phyloP scores from a whole-genome alignment of 2,113 vertebrate genomes.

The Hypomesus transpacificus region DNA sequence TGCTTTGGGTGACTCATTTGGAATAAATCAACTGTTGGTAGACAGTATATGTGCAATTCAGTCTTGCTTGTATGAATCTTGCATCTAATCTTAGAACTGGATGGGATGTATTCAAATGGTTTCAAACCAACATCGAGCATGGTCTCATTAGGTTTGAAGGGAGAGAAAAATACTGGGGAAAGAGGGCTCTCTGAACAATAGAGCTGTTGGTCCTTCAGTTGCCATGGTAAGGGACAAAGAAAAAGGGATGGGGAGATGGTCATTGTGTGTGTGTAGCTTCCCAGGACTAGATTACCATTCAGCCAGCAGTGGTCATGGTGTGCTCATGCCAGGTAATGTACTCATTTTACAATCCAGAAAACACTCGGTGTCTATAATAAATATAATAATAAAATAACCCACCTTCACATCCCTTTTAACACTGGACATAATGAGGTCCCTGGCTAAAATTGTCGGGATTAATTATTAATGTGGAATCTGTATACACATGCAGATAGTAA shows the following conservation, averaged over 20 bases:
- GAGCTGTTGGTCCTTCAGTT: slow-evolving; percentile 40
- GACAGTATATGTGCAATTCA: not conserved
- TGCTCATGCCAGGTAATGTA: slow-evolving; percentile 48
- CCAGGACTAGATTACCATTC: slow-evolving; percentile 51
- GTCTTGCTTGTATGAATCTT: not conserved
- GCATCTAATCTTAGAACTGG: too few relatives aligned
- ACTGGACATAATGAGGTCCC: slow-evolving; percentile 25
- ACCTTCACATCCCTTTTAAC: slow-evolving; percentile 24
- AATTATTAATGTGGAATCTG: not conserved
- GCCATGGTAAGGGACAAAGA: slow-evolving; percentile 51
- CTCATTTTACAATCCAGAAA: slow-evolving; percentile 25
- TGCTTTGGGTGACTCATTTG: too few relatives aligned
- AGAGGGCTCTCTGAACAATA: not conserved
- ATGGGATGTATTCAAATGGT: too few relatives aligned
- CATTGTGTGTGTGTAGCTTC: slow-evolving; percentile 20
- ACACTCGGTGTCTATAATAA: slow-evolving; percentile 25
- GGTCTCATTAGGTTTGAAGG: too few relatives aligned
- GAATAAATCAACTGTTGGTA: not conserved
- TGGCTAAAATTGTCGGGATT: not conserved
- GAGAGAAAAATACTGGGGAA: too few relatives aligned
- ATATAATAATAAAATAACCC: slow-evolving; percentile 15
- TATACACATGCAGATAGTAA: not conserved
- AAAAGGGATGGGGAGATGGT: slow-evolving; percentile 12
- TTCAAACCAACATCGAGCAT: too few relatives aligned
- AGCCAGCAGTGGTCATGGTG: slow-evolving; percentile 22